These are phyloP conservation scores for Ceyx margarethae DNA, from an alignment of 2,113 vertebrate species.

Conservation along the genomic window DNA sequence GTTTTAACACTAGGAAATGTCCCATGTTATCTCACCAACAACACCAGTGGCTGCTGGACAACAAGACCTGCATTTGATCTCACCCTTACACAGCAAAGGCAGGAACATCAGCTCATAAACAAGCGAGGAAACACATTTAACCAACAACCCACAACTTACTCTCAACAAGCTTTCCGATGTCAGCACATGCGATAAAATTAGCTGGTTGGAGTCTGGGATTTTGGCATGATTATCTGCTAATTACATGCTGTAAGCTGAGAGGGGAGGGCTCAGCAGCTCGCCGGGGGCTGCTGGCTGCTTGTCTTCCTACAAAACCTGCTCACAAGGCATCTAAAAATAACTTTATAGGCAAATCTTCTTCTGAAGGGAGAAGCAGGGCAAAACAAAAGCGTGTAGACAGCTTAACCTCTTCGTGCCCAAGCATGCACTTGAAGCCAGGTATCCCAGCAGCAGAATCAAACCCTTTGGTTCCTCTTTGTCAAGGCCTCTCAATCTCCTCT, in stretches of 20 bases:
- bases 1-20: not conserved
- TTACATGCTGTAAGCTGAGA: constrained; percentile 81
- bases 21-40: not conserved
- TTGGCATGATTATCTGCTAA: constrained; percentile 66
- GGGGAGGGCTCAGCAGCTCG: constrained; percentile 69
- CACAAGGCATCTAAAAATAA: constrained; percentile 49
- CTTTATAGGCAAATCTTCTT: constrained; percentile 19
- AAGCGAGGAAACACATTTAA: not conserved
- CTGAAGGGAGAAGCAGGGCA: not conserved
- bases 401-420: not conserved
- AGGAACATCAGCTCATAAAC: constrained; percentile 17
- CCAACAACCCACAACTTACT: constrained; percentile 28
- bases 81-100: not conserved
- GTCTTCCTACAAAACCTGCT: constrained; percentile 22
- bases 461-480: not conserved
- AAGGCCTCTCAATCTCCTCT: not conserved
- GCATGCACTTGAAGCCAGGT: rapidly evolving
- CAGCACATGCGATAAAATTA: constrained; percentile 18
- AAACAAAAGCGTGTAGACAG: not conserved
- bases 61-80: not conserved
- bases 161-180: not conserved
- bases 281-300: constrained; percentile 75
- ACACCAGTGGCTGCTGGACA: not conserved
- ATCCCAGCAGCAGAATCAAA: not conserved
- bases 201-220: constrained; percentile 7